Conservation (phyloP, 2,113 vertebrate genomes). For the Catharus minimus region DNA sequence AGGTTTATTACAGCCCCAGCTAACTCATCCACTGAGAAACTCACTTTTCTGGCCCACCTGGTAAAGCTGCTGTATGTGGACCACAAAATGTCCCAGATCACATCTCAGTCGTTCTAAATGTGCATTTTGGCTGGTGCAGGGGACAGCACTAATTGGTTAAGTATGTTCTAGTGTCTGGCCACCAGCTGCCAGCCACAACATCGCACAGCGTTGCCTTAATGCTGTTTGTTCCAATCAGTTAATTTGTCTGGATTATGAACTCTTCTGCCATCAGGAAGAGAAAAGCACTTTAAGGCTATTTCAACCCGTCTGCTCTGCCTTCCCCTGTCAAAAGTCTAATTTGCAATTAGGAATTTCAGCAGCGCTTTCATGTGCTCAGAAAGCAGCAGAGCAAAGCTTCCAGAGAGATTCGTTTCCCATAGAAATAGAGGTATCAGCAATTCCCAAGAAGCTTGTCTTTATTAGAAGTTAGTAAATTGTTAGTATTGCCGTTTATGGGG, state of each 20-base stretch:
- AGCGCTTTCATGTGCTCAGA: slow-evolving; percentile 27
- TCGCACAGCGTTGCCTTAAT: neutral
- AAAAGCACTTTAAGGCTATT: slow-evolving; percentile 49
- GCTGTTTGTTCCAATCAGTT: slow-evolving; percentile 38
- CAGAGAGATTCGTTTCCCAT: slow-evolving; percentile 9
- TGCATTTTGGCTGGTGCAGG: neutral
- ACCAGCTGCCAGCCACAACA: slow-evolving; percentile 55
- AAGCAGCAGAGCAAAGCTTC: slow-evolving; percentile 36
- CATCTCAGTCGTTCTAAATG: slow-evolving; percentile 49
- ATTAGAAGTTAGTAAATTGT: slow-evolving; percentile 42
- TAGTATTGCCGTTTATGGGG: neutral
- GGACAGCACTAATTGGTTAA: slow-evolving; percentile 49
- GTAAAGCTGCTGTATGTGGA: slow-evolving; percentile 21
- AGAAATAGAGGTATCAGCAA: slow-evolving; percentile 34
- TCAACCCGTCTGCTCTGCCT: slow-evolving; percentile 39
- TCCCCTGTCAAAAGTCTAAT: slow-evolving; percentile 45
- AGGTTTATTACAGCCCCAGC: slow-evolving; percentile 14
- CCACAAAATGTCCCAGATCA: slow-evolving; percentile 13
- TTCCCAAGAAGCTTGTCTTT: slow-evolving; percentile 20
- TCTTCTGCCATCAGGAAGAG: slow-evolving; percentile 35
- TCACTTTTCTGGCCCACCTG: slow-evolving; percentile 51
- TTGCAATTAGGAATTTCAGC: slow-evolving; percentile 50
- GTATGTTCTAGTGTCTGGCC: slow-evolving; percentile 53
- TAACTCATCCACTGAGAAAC: slow-evolving; percentile 29
- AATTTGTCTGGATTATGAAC: slow-evolving; percentile 46